phyloP scores from a whole-genome alignment of 35 echinoderm and acorn worm species.

The Holothuria glaberrima region DNA sequence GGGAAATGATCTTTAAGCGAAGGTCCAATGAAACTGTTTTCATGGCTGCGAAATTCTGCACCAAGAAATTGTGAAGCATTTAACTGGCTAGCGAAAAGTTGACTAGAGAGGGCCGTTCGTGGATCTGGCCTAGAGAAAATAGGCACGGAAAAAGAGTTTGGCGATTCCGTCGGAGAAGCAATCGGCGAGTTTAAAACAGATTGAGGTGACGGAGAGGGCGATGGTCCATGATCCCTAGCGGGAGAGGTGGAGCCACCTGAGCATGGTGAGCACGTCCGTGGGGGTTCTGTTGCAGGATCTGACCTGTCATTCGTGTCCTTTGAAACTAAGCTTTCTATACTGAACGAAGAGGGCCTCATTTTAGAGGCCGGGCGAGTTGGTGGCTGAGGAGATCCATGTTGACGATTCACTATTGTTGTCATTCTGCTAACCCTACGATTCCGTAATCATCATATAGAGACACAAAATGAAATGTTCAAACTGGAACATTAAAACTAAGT shows the following conservation, averaged over 20 bases:
- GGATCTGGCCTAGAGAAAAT: constrained; percentile 50
- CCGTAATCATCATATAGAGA: too few relatives aligned
- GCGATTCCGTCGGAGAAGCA: constrained; percentile 19
- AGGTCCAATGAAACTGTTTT: constrained; percentile 1
- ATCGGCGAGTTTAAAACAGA: constrained; percentile 1
- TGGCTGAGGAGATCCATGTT: neutral
- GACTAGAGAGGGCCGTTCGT: constrained; percentile 32
- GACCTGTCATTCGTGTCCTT: constrained; percentile 33
- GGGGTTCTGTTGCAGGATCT: neutral
- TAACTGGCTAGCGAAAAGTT: constrained; percentile 11
- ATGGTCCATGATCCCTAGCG: constrained; percentile 6
- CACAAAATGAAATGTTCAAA: neutral
- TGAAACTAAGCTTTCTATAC: constrained; percentile 51
- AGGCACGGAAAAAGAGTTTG: constrained; percentile 29
- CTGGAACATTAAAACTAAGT: neutral
- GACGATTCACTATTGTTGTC: constrained; percentile 12
- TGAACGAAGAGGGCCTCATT: constrained; percentile 16
- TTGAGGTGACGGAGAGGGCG: constrained; percentile 9
- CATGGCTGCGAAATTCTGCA: constrained; percentile 37
- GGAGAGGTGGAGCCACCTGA: constrained; percentile 41
- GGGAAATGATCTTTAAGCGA: constrained; percentile 36
- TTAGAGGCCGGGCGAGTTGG: constrained; percentile 5
- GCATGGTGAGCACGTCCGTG: constrained; percentile 14
- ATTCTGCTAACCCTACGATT: too few relatives aligned
- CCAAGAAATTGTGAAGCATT: neutral